Base-by-base conservation (phyloP, 1,140 invertebrate genomes). In the Caenorhabditis tropicalis region DNA sequence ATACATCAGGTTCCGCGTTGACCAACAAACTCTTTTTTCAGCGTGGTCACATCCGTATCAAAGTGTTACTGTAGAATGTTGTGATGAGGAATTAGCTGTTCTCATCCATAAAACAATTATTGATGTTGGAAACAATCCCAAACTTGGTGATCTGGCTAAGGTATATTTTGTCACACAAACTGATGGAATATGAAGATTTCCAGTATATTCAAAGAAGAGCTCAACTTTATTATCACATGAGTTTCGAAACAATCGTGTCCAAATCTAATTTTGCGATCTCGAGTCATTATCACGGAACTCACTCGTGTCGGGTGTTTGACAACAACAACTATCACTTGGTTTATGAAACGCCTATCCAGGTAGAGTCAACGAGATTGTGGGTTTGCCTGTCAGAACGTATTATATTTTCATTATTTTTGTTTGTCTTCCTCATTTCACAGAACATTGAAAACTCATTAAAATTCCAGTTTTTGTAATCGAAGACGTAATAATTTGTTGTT, bases 31-130 rank as follows among this genome's bases (percentile, higher is more conserved):
- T 31, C 16, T 10, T 56, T 74, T 65, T 74, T 74, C 21, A 74
- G 65, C 36, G 10, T 74, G 65, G 65, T 12, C n/a, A 10, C 65
- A 74, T 74, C 65, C 65, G 5, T 74, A 74, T 74, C 65, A 74
- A 31, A 74, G 65, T 74, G 33, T 43, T 24, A 74, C 65, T 6
- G 65, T 74, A 74, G 65, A 74, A 74, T 74, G 65, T 74, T 74
- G 65, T 21, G 65, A 74, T 46, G 65, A 74, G 29, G 65, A 74
- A 74, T n/a, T 74, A 1, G 21, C 9, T 4, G 24, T 12, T 12
- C 65, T 74, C 1, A 74, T 74, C 10, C 65, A 43, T 2, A 74
- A 43, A 39, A 74, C 36, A 2, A 46, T 74, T 12, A 9, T 1
- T 5, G 65, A 74, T 15, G 65, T 36, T 24, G 65, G 33, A 10